Percentiles rank a stretch among this genome's conserved stretches.
These are phyloP conservation scores for Ectemnius continuus DNA, from an alignment of 2,888 invertebrate species.

Conservation along the genomic window DNA sequence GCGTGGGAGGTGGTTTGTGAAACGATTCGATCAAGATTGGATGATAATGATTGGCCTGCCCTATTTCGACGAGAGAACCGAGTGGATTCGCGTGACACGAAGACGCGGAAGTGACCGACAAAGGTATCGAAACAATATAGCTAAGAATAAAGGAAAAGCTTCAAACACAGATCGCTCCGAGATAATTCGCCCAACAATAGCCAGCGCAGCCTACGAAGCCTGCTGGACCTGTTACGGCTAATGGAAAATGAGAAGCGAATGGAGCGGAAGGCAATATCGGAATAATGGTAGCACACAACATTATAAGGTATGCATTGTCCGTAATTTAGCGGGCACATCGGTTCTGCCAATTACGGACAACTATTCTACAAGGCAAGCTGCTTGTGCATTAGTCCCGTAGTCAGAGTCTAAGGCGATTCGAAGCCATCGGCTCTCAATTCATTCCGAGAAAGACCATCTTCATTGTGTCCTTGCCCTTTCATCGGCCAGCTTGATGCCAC, in stretches of 20 bases:
- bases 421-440: conserved; percentile 50
- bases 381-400: conserved; percentile 34
- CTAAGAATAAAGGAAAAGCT: conserved; percentile 46
- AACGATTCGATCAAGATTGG: too few relatives aligned
- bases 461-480: conserved; percentile 36
- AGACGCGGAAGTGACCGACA: conserved; percentile 11
- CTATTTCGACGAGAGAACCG: not conserved
- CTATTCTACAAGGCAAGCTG: conserved; percentile 46
- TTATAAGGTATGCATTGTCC: conserved; percentile 67
- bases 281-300: conserved; percentile 59
- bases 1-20: not conserved
- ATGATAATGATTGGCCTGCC: not conserved
- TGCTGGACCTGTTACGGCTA: conserved; percentile 41
- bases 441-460: conserved; percentile 49
- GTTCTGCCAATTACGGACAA: conserved; percentile 66
- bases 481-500: not conserved
- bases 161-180: conserved; percentile 42
- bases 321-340: conserved; percentile 68
- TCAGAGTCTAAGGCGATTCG: conserved; percentile 53
- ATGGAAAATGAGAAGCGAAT: conserved; percentile 49
- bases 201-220: conserved; percentile 30
- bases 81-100: not conserved
- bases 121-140: conserved; percentile 47
- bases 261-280: conserved; percentile 46
- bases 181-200: conserved; percentile 55